phyloP scores from a whole-genome alignment of 2,797 vertebrate genomes.

The Oryzias sinensis region DNA sequence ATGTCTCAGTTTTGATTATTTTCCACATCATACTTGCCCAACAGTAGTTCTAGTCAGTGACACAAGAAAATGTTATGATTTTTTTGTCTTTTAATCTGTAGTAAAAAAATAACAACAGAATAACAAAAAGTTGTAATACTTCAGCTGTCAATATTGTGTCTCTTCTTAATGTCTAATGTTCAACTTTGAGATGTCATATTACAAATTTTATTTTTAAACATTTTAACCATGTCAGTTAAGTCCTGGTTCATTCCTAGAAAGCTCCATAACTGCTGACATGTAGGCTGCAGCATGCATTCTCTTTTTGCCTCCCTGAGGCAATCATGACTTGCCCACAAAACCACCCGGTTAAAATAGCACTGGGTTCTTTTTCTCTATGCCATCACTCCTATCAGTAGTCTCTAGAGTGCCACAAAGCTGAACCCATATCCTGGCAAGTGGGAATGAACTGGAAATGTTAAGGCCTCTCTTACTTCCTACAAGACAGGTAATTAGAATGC shows the following conservation, averaged over 20 bases:
- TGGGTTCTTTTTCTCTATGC: conserved; percentile 44
- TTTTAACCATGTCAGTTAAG: conserved; percentile 25
- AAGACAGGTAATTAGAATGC: conserved; percentile 18
- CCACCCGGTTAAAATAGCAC: conserved; percentile 52
- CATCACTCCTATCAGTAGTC: conserved; percentile 54
- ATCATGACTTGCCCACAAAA: conserved; percentile 56
- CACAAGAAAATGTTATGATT: too few relatives aligned
- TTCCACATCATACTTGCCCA: too few relatives aligned
- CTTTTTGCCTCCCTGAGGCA: conserved; percentile 36
- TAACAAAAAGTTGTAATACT: too few relatives aligned
- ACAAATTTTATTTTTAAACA: conserved; percentile 17
- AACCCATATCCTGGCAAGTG: conserved; percentile 42
- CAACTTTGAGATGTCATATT: neutral
- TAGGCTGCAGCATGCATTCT: conserved; percentile 27
- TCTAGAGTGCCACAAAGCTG: conserved; percentile 44
- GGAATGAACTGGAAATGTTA: conserved; percentile 25
- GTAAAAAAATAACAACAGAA: too few relatives aligned
- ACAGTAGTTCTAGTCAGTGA: too few relatives aligned
- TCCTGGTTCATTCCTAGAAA: conserved; percentile 22
- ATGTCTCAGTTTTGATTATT: too few relatives aligned
- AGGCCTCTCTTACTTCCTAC: conserved; percentile 27
- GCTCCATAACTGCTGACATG: conserved; percentile 24
- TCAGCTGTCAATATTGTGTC: too few relatives aligned
- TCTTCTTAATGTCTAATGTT: too few relatives aligned
- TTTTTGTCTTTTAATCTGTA: too few relatives aligned